These are phyloP conservation scores for Marasmarcha lunaedactyla DNA, from an alignment of 2,888 invertebrate species.

Conservation along the genomic window DNA sequence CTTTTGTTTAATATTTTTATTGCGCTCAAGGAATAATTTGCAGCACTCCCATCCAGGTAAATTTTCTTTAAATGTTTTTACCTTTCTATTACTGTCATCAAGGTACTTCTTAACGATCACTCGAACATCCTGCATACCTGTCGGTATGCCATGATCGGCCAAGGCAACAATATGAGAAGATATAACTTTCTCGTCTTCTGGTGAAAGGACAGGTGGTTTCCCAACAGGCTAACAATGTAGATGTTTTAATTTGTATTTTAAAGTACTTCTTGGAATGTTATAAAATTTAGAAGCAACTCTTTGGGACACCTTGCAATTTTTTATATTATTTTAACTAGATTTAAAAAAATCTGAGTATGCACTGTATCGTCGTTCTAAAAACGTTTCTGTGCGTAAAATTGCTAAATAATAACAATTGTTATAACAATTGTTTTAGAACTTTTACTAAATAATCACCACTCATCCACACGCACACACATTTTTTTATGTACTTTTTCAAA, in stretches of 20 bases:
- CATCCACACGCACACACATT: too few species aligned
- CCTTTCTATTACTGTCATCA: background rate
- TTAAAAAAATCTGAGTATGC: too few species aligned
- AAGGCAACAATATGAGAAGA: background rate
- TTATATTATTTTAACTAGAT: too few species aligned
- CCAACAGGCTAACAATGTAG: conserved; percentile 1
- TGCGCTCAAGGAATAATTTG: background rate
- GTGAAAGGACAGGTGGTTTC: background rate
- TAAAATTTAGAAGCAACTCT: background rate
- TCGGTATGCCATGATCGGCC: background rate
- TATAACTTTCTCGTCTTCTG: background rate
- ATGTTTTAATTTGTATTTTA: background rate
- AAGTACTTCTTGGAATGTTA: background rate
- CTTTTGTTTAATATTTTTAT: background rate
- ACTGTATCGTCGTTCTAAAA: too few species aligned
- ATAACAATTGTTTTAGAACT: too few species aligned
- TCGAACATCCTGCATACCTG: background rate
- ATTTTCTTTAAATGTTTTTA: background rate
- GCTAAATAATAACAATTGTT: too few species aligned
- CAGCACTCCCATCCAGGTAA: background rate
- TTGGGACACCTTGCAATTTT: background rate
- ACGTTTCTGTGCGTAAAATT: too few species aligned
- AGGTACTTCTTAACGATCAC: background rate
- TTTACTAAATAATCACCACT: too few species aligned
- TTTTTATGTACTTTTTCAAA: too few species aligned